Conservation (phyloP, 2,113 vertebrate species). For the Amphiprion percula region DNA sequence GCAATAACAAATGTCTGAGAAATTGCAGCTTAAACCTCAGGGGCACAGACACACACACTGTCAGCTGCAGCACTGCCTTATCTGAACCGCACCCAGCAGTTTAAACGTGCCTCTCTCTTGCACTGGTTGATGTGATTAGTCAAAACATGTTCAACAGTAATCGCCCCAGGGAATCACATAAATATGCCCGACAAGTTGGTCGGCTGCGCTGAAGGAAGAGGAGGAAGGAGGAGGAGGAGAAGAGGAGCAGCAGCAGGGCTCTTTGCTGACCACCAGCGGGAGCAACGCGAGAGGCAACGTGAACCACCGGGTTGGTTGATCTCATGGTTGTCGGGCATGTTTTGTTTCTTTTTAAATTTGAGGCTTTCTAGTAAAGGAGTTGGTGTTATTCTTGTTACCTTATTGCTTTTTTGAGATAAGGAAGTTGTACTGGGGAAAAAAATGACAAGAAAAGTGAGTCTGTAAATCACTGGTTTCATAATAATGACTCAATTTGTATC, state of each 20-base stretch:
- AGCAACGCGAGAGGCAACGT: conserved; percentile 41
- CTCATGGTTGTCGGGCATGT: conserved; percentile 66
- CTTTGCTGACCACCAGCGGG: conserved; percentile 79
- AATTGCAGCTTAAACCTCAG: conserved; percentile 25
- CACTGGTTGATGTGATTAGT: conserved; percentile 60
- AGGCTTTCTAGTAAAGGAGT: background rate
- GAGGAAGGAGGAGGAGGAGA: background rate
- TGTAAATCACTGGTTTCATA: too few relatives aligned
- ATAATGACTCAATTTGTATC: too few relatives aligned
- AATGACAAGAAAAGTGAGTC: too few relatives aligned
- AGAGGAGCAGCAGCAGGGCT: conserved; percentile 22
- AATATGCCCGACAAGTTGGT: conserved; percentile 53
- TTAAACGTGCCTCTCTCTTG: conserved; percentile 43
- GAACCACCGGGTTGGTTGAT: conserved; percentile 63
- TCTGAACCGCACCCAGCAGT: conserved; percentile 38
- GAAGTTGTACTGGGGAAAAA: background rate
- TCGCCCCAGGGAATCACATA: conserved; percentile 52
- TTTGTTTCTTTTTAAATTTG: background rate
- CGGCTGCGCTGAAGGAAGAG: background rate
- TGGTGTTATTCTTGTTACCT: too few relatives aligned
- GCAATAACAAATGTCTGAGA: conserved; percentile 50
- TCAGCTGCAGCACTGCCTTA: conserved; percentile 36
- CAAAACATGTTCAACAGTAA: conserved; percentile 61
- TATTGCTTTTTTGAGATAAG: too few relatives aligned
- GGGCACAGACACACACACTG: background rate